These are phyloP conservation scores for Alexandromys fortis DNA, from an alignment of 2,113 vertebrate species.

Conservation along the genomic window DNA sequence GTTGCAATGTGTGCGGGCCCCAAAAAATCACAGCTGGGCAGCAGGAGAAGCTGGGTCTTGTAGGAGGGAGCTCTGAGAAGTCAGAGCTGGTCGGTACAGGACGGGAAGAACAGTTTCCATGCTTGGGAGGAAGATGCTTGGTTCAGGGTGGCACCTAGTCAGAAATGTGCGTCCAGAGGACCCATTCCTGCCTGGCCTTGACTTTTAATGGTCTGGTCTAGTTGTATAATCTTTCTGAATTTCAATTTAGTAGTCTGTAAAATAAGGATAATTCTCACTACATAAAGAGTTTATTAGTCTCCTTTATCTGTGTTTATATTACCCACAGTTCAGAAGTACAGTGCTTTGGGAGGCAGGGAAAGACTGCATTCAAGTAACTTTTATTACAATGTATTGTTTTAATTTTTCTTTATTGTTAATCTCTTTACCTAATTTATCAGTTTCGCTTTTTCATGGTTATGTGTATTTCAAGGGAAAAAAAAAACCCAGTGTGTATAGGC, in stretches of 20 bases:
- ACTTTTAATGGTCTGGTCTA: neutral
- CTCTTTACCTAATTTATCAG: neutral
- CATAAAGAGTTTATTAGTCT: neutral
- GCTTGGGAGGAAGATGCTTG: neutral
- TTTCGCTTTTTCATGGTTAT: neutral
- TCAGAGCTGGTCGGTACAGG: neutral
- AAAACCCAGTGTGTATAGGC: neutral
- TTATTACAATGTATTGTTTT: neutral
- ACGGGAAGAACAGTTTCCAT: neutral
- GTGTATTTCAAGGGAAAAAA: neutral
- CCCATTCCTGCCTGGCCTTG: neutral
- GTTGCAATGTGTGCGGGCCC: neutral
- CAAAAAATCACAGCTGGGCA: neutral
- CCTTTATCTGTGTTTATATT: neutral
- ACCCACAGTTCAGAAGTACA: neutral
- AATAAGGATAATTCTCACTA: constrained; percentile 56
- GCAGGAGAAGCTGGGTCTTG: neutral
- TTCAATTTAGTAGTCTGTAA: constrained; percentile 63
- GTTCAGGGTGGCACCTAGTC: neutral
- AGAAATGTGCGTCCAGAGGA: neutral
- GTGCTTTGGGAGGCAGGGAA: neutral
- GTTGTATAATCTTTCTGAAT: neutral
- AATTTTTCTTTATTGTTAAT: neutral
- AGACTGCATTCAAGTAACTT: neutral
- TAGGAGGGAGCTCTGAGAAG: neutral